Evolutionary conservation across 2,797 vertebrate species (phyloP).

Genomic region (Petrocephalus sullivani): DNA sequence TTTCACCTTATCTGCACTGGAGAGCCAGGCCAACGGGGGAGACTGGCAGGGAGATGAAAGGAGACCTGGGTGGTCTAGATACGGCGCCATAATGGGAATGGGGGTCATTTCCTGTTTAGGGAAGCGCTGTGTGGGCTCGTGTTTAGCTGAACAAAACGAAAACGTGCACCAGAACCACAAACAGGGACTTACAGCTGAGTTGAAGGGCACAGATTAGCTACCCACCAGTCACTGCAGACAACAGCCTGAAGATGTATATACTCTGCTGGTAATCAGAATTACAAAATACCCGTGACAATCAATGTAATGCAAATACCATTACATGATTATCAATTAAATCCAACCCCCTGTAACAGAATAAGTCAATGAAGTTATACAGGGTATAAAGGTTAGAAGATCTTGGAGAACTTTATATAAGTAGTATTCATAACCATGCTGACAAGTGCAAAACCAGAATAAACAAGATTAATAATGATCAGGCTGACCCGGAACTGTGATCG

Average conservation of each 20-base stretch:
- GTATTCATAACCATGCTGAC: not conserved
- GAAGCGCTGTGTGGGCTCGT: conserved; percentile 1
- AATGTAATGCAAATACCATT: not conserved
- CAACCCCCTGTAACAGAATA: not conserved
- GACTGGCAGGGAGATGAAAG: conserved; percentile 17
- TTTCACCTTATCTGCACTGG: conserved; percentile 11
- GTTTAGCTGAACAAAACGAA: not conserved
- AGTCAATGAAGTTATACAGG: not conserved
- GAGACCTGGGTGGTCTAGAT: conserved; percentile 11
- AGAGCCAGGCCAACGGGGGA: not conserved
- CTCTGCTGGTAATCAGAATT: not conserved
- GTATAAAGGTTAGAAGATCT: not conserved
- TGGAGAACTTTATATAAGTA: not conserved
- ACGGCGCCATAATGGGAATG: conserved; percentile 3
- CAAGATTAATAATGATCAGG: not conserved
- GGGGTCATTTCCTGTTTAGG: conserved; percentile 26
- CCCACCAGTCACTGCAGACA: not conserved
- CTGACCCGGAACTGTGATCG: not conserved
- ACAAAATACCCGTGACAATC: not conserved
- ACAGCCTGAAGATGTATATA: not conserved
- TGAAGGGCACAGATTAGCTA: not conserved
- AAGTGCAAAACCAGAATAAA: not conserved
- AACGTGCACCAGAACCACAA: not conserved
- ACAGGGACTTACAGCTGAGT: not conserved
- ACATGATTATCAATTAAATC: not conserved